Evolutionary conservation across 1,140 invertebrate species (phyloP).

Genomic region (Drosophila mojavensis): DNA sequence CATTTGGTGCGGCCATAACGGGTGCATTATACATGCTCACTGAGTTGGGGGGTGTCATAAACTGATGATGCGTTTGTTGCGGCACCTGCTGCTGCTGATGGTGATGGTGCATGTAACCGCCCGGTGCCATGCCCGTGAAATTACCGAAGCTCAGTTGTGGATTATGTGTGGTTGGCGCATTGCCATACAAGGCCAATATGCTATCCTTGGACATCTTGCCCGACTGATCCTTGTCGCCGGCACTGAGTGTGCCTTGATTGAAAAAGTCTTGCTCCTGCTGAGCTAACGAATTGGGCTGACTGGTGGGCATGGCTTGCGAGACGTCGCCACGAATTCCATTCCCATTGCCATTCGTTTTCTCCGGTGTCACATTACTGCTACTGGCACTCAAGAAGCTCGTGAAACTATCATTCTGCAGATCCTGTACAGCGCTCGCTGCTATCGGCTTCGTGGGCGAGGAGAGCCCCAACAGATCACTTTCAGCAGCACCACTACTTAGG

Average conservation of each 20-base stretch:
- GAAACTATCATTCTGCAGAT: conserved; percentile 90
- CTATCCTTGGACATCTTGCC: conserved; percentile 96
- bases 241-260: conserved; percentile 88
- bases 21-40: conserved; percentile 83
- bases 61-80: conserved; percentile 70
- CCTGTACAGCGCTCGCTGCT: conserved; percentile 72
- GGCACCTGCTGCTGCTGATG: conserved; percentile 47
- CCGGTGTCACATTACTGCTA: conserved; percentile 84
- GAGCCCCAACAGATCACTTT: conserved; percentile 85
- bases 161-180: conserved; percentile 84
- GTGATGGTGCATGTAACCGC: conserved; percentile 69
- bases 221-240: conserved; percentile 88
- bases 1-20: conserved; percentile 81
- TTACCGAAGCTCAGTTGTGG: conserved; percentile 69
- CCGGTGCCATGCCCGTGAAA: conserved; percentile 77
- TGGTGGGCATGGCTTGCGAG: conserved; percentile 44
- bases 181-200: conserved; percentile 95
- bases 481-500: conserved; percentile 63
- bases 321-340: conserved; percentile 64
- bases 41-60: conserved; percentile 83
- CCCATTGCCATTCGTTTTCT: conserved; percentile 73
- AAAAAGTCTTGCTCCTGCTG: conserved; percentile 95
- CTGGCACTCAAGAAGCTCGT: conserved; percentile 90
- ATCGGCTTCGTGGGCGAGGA: conserved; percentile 83
- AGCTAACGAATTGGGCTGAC: conserved; percentile 85